Conservation (phyloP, 2,113 vertebrate species). For the Caracal caracal region DNA sequence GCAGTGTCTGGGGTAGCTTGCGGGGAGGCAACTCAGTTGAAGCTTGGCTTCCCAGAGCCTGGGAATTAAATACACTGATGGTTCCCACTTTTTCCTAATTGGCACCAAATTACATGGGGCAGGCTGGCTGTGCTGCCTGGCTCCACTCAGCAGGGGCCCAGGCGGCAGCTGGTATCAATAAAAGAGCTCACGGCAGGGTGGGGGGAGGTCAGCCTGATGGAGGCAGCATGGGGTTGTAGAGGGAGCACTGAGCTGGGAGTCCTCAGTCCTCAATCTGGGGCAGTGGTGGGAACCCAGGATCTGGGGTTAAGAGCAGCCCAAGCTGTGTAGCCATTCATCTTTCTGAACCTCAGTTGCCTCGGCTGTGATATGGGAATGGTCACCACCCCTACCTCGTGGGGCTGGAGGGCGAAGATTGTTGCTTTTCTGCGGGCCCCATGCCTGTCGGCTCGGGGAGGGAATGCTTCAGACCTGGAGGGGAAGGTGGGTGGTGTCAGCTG, state of each 20-base stretch:
- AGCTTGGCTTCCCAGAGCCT: constrained; percentile 64
- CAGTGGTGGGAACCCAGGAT: not conserved
- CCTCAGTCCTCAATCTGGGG: not conserved
- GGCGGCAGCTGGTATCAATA: not conserved
- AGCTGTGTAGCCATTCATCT: not conserved
- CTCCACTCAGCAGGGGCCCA: not conserved
- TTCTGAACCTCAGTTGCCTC: not conserved
- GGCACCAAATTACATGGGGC: constrained; percentile 72
- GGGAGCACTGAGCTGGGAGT: not conserved
- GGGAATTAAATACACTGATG: constrained; percentile 77
- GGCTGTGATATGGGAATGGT: not conserved
- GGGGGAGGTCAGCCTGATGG: not conserved
- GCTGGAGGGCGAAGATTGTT: not conserved
- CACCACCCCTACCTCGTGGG: not conserved
- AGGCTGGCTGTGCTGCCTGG: not conserved
- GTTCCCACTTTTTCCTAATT: constrained; percentile 80
- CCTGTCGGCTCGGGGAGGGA: not conserved
- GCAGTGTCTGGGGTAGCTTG: constrained; percentile 50
- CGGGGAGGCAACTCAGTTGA: constrained; percentile 57
- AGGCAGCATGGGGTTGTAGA: not conserved
- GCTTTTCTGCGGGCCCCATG: not conserved
- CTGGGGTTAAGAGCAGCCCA: not conserved
- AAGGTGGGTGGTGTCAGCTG: not conserved
- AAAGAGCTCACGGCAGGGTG: not conserved
- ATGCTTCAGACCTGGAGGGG: not conserved